Evolutionary conservation across 1,140 invertebrate genomes (phyloP).

Genomic region (Drosophila bocqueti): DNA sequence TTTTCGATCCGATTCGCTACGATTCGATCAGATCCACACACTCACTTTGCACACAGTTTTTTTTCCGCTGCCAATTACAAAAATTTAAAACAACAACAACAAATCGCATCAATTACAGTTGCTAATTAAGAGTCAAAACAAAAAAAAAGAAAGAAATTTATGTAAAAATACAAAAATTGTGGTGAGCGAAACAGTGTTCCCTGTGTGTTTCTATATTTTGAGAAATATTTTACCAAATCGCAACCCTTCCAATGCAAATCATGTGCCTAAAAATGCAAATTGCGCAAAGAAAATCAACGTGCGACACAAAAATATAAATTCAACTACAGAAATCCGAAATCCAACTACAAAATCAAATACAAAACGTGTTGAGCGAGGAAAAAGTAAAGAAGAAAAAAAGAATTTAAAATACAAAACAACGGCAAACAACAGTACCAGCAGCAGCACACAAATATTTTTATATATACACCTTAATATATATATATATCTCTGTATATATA

Average conservation of each 20-base stretch:
- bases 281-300: conserved; percentile 81
- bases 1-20: conserved; percentile 34
- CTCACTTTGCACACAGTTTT: conserved; percentile 29
- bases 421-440: conserved; percentile 43
- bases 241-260: conserved; percentile 77
- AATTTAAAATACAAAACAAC: conserved; percentile 41
- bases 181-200: conserved; percentile 18
- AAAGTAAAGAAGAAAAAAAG: conserved; percentile 34
- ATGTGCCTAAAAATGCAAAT: conserved; percentile 83
- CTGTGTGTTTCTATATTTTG: conserved; percentile 45
- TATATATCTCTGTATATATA: conserved; percentile 47
- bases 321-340: conserved; percentile 75
- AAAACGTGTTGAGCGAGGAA: conserved; percentile 74
- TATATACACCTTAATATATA: conserved; percentile 42
- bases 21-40: conserved; percentile 16
- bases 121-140: background rate
- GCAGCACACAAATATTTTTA: conserved; percentile 58
- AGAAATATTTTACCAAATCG: conserved; percentile 72
- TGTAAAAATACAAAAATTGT: conserved; percentile 3
- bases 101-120: conserved; percentile 5
- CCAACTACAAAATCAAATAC: conserved; percentile 74
- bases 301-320: conserved; percentile 78
- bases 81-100: background rate
- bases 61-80: conserved; percentile 24
- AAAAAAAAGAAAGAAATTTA: background rate